Base-by-base conservation (phyloP, 1,140 invertebrate species). In the Drosophila equinoxialis region DNA sequence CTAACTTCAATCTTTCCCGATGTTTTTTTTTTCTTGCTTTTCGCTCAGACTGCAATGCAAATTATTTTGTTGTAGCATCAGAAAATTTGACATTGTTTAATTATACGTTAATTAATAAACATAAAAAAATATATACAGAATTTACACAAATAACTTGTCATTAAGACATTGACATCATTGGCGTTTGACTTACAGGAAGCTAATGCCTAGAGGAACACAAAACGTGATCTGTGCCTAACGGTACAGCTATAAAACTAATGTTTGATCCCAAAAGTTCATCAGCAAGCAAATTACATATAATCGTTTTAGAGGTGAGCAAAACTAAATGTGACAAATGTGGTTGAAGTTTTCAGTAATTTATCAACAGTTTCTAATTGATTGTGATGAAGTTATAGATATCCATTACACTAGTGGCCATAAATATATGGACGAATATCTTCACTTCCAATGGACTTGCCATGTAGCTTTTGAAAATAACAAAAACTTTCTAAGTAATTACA, bases 121-220 rank as follows among this genome's bases (percentile, higher is more conserved):
- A 51, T 64, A 20, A 65, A 62, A 77, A 68, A 23, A 23, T 1
- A 61, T 41, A 35, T 37, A 69, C 37, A 61, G 10, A 61, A 61
- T 62, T 23, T 62, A 45, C 39, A 62, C 35, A 62, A 79, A 79
- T 72, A 60, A 37, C 70, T 68, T 82, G 69, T 73, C 75, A 82
- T 79, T 85, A 78, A 74, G 65, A 78, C 81, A 85, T 82, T 87
- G 83, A 87, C 83, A 79, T 77, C 79, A 45, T 17, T 59, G 73
- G 75, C 68, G 68, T 78, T 73, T 33, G 37, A 48, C 33, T 65
- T 65, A 65, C 83, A 79, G 83, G 83, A 85, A 85, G 74, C 66
- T 11, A 35, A 33, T 10, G 6, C 23, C 51, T 48, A 63, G 74
- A 23, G 14, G 33, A 42, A 30, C n/a, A 30, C 30, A 30, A 76